Percentiles rank a stretch among this genome's conserved stretches.
Conservation (phyloP, 2,113 vertebrate genomes). For the Varanus komodoensis region DNA sequence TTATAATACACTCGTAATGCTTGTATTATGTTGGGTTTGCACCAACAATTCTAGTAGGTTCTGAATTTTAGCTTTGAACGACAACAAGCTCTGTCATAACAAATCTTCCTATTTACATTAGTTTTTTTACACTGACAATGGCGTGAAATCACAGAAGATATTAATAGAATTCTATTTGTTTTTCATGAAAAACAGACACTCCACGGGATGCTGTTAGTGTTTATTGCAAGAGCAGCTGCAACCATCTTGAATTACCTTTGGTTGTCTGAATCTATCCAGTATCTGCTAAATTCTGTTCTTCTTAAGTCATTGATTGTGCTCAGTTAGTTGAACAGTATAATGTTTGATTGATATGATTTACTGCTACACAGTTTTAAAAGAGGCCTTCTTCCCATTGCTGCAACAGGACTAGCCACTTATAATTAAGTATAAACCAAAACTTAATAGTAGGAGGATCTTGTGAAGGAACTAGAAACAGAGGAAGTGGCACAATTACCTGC, state of each 20-base stretch:
- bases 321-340: background rate
- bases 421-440: background rate
- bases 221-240: background rate
- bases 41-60: too few species aligned
- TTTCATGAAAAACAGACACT: background rate
- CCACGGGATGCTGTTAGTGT: background rate
- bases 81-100: background rate
- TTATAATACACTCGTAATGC: background rate
- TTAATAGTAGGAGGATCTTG: background rate
- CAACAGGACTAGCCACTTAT: background rate
- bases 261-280: background rate
- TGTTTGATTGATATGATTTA: background rate
- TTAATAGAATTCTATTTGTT: conserved; percentile 6
- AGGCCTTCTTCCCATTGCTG: background rate
- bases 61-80: background rate
- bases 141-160: background rate
- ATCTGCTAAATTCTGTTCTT: too few species aligned
- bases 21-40: background rate
- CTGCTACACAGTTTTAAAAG: background rate
- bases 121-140: background rate
- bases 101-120: background rate
- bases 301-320: background rate
- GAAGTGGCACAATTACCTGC: background rate
- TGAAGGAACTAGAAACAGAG: background rate
- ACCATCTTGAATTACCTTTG: background rate